These are phyloP conservation scores for Ischnura elegans DNA, from an alignment of 2,888 invertebrate species.

Conservation along the genomic window DNA sequence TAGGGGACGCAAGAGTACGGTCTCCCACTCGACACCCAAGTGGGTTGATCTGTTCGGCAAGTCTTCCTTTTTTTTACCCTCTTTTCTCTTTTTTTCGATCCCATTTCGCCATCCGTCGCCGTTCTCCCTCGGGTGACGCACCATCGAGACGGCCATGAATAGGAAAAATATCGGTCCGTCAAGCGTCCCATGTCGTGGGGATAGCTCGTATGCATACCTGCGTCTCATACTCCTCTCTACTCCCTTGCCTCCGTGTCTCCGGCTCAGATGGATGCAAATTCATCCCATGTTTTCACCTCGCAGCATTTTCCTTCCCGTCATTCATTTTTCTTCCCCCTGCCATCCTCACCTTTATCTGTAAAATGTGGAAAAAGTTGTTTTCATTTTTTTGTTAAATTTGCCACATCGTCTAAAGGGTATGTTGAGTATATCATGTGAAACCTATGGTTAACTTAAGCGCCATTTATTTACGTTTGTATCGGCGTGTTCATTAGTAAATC, in stretches of 20 bases:
- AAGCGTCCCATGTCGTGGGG: neutral
- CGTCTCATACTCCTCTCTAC: neutral
- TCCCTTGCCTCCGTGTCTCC: neutral
- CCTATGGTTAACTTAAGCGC: no score
- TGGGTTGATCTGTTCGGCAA: constrained; percentile 13
- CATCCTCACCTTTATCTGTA: no score
- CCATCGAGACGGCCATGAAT: constrained; percentile 15
- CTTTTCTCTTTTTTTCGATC: neutral
- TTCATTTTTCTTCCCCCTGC: neutral
- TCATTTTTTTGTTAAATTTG: no score
- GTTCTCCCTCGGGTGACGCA: neutral
- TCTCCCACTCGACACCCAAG: neutral
- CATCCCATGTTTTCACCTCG: neutral
- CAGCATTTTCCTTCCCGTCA: neutral
- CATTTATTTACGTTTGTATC: no score
- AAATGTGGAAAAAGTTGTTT: no score
- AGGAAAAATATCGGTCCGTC: constrained; percentile 30
- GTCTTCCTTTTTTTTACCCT: neutral
- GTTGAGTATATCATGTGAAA: no score
- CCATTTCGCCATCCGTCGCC: neutral
- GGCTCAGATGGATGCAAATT: neutral
- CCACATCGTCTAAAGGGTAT: no score
- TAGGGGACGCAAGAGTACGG: neutral
- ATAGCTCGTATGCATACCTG: neutral
- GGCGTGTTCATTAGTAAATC: no score